A percentile compares a stretch with the other conserved stretches of the same genome.
phyloP scores from a whole-genome alignment of 2,888 invertebrate species.

The Erannis defoliaria region DNA sequence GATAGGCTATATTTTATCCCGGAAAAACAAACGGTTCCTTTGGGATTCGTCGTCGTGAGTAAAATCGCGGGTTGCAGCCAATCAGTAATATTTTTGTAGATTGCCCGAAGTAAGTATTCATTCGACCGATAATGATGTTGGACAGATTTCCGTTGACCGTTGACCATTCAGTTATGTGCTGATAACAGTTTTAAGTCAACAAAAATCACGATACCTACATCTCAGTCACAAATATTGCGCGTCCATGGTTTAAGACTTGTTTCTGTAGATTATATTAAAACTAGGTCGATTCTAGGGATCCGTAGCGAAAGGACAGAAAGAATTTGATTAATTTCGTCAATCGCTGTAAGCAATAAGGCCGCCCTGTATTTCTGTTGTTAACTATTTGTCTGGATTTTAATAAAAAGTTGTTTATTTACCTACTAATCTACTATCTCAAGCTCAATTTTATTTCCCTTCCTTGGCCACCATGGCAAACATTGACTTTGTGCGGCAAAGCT shows the following conservation, averaged over 20 bases:
- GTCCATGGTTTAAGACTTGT: constrained; percentile 11
- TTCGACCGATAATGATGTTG: constrained; percentile 44
- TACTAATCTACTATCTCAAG: too few relatives aligned
- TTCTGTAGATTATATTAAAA: background rate
- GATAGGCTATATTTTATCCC: too few relatives aligned
- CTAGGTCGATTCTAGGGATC: too few relatives aligned
- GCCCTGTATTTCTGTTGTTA: too few relatives aligned
- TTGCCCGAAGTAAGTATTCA: constrained; percentile 29
- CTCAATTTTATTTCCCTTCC: background rate
- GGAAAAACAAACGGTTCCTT: too few relatives aligned
- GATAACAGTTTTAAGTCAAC: constrained; percentile 53
- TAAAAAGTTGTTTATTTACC: too few relatives aligned
- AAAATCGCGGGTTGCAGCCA: background rate
- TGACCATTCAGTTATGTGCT: constrained; percentile 52
- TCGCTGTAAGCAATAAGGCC: too few relatives aligned
- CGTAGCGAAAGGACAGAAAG: too few relatives aligned
- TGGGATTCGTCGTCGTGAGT: background rate
- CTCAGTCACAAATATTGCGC: constrained; percentile 17
- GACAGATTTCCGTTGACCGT: constrained; percentile 58
- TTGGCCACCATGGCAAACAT: background rate
- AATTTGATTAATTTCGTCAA: too few relatives aligned
- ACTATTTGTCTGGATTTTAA: too few relatives aligned
- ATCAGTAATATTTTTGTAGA: constrained; percentile 30
- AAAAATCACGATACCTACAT: constrained; percentile 45
- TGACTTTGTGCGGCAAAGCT: constrained; percentile 28